These are phyloP conservation scores for Aurelia sp. DNA, from an alignment of 30 jellyfish, hydroid and myxozoan species.

Conservation along the genomic window DNA sequence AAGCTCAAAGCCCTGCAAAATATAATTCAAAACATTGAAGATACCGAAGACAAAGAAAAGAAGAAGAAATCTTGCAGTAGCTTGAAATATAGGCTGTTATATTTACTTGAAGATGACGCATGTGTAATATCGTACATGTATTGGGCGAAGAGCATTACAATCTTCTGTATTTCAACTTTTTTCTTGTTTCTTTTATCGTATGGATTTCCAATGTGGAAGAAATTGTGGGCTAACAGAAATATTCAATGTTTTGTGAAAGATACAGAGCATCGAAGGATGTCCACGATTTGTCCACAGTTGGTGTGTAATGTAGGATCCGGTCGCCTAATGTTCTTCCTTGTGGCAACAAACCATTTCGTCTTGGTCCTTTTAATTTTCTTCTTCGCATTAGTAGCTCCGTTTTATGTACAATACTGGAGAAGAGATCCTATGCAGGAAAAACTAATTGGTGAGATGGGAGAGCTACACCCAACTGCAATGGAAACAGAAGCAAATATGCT, in stretches of 20 bases:
- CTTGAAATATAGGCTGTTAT: neutral
- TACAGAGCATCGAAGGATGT: neutral
- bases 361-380: neutral
- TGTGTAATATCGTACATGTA: neutral
- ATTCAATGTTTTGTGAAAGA: neutral
- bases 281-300: neutral
- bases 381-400: neutral
- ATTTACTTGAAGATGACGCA: neutral
- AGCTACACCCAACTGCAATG: neutral
- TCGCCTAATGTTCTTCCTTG: conserved; percentile 28
- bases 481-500: neutral
- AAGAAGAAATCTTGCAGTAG: neutral
- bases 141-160: neutral
- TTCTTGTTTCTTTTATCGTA: neutral
- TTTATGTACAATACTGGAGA: conserved; percentile 3
- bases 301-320: conserved; percentile 59
- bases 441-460: neutral
- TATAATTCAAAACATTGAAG: neutral
- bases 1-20: conserved; percentile 27
- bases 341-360: neutral
- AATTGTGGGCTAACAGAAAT: neutral
- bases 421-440: neutral
- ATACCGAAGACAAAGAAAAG: neutral
- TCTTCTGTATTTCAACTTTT: neutral
- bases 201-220: conserved; percentile 1